A percentile compares a stretch with the other conserved stretches of the same genome.
Conservation (phyloP, 92 coral and sea anemone species). For the Epizoanthus illoricatus region DNA sequence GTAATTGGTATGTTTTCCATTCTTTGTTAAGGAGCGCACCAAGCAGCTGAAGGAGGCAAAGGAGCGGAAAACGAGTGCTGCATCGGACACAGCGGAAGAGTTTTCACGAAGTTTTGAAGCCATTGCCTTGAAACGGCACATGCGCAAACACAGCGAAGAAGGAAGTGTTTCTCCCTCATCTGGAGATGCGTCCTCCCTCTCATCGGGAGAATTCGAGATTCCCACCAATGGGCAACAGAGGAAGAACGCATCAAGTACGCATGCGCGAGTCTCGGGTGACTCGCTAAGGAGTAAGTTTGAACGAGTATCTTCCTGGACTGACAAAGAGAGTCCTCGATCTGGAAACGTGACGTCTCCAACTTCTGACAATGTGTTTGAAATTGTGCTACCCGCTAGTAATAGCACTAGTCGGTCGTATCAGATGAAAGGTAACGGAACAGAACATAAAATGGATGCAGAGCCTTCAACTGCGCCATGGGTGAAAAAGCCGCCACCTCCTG, state of each 20-base stretch:
- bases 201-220: slow-evolving; percentile 37
- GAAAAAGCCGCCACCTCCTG: slow-evolving; percentile 1
- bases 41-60: slow-evolving; percentile 19
- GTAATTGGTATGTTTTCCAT: background rate
- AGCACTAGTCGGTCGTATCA: background rate
- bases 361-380: background rate
- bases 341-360: background rate
- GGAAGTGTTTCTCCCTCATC: slow-evolving; percentile 26
- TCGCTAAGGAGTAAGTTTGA: slow-evolving; percentile 9
- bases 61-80: slow-evolving; percentile 3
- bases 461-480: background rate
- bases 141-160: slow-evolving; percentile 34
- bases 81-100: slow-evolving; percentile 12
- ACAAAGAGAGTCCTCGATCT: slow-evolving; percentile 30
- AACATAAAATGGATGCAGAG: background rate
- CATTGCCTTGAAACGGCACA: slow-evolving; percentile 12
- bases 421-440: background rate
- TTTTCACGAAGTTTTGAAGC: slow-evolving; percentile 28
- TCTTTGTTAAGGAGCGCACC: slow-evolving; percentile 13
- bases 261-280: background rate
- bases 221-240: slow-evolving; percentile 1
- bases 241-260: background rate
- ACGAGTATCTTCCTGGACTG: background rate
- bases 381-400: background rate
- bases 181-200: slow-evolving; percentile 30